Evolutionary conservation across 2,113 vertebrate genomes (phyloP).

Genomic region (Athene noctua): DNA sequence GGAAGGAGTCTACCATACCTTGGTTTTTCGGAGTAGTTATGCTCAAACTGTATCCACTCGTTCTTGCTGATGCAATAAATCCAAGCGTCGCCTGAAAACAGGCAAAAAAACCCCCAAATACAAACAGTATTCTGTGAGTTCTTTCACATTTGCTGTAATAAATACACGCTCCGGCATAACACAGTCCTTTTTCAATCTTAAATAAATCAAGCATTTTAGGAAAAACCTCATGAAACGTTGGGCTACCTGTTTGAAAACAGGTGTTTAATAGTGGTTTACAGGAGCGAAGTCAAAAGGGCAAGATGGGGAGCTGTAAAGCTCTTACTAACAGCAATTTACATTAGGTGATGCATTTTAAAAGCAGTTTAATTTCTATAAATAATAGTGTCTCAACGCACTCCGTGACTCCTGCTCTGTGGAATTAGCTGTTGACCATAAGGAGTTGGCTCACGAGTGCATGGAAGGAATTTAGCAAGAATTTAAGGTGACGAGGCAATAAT

Average conservation of each 20-base stretch:
- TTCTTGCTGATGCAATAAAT: conserved; percentile 90
- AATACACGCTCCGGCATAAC: neutral
- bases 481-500: neutral
- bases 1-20: conserved; percentile 70
- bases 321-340: neutral
- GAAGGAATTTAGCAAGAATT: neutral
- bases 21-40: conserved; percentile 85
- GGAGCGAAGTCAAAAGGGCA: neutral
- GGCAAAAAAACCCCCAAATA: neutral
- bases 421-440: neutral
- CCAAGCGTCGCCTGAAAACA: conserved; percentile 89
- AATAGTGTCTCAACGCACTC: neutral
- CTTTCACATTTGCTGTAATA: neutral
- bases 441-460: rapidly evolving
- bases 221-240: neutral
- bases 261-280: neutral
- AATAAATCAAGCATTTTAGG: neutral
- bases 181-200: neutral
- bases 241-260: neutral
- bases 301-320: neutral
- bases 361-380: neutral
- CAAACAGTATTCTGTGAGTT: neutral
- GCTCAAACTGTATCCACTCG: conserved; percentile 91
- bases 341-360: neutral
- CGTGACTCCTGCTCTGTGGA: neutral